Evolutionary conservation across 2,888 invertebrate genomes (phyloP).

Genomic region (Ectemnius lituratus): DNA sequence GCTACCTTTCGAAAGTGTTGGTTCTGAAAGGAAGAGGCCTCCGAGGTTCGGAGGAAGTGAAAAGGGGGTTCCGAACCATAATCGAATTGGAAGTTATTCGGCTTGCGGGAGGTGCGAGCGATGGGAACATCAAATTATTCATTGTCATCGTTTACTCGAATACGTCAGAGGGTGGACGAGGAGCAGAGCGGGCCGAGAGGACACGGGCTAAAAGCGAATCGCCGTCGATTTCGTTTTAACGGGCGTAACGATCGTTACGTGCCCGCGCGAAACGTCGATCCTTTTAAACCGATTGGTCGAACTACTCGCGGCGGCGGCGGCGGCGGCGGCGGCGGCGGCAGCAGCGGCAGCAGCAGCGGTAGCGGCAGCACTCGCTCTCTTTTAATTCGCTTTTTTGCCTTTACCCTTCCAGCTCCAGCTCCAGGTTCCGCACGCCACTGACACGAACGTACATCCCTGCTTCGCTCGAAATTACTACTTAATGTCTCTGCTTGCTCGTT

Average conservation of each 20-base stretch:
- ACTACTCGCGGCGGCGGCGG: constrained; percentile 44
- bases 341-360: constrained; percentile 30
- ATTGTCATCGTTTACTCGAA: constrained; percentile 37
- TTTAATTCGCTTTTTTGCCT: constrained; percentile 65
- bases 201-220: constrained; percentile 59
- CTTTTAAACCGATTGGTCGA: constrained; percentile 67
- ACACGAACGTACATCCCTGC: constrained; percentile 35
- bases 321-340: neutral
- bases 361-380: constrained; percentile 30
- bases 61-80: too few species aligned
- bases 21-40: too few species aligned
- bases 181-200: constrained; percentile 10
- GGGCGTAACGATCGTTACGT: constrained; percentile 63
- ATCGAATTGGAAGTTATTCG: too few species aligned
- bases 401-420: constrained; percentile 33
- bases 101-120: constrained; percentile 5
- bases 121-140: constrained; percentile 47
- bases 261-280: constrained; percentile 57
- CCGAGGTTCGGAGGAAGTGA: too few species aligned
- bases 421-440: constrained; percentile 17
- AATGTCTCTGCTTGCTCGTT: constrained; percentile 58
- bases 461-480: constrained; percentile 68
- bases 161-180: constrained; percentile 17
- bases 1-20: too few species aligned
- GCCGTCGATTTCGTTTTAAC: constrained; percentile 61